Base-by-base conservation (phyloP, 2,113 vertebrate genomes). In the Lethenteron camtschaticum region DNA sequence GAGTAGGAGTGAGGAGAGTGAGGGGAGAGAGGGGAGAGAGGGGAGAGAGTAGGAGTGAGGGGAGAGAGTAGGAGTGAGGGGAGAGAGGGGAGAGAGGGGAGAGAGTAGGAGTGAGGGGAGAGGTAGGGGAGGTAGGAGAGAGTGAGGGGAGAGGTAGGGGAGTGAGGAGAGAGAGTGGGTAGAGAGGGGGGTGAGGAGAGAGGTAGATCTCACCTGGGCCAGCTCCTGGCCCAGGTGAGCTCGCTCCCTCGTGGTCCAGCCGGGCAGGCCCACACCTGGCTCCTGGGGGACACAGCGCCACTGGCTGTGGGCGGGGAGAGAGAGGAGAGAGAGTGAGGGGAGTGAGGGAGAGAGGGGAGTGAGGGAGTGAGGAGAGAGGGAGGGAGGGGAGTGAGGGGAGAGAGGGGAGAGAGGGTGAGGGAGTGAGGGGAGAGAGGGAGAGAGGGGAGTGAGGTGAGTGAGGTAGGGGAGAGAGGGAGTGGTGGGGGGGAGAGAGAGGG, bases 341-440 rank as follows among this genome's bases (percentile, higher is more conserved):
- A 55, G 10, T 11, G 8, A 41, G 63, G 55, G 24, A 10, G 14
- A 74, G 66, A 69, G 55, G 10, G 71, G 11, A 56, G 2, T 70
- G 24, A 68, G 56, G 72, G 11, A 56, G 9, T 70, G 11, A 4
- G 9, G 70, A 2, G 57, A 1, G 57, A 10, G 59, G 11, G 10
- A 57, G 10, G 20, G 13, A 8, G 14, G 58, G 57, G 68, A 60
- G 58, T 13, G 9, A 1, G 10, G 57, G n/a, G 3, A 20, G n/a
- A 1, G 1, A 41, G 58, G 2, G 18, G 18, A 2, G 18, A 2
- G 18, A 20, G 18, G 2, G 18, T 2, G 18, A 2, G 18, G 18
- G 2, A 2, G 2, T 2, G 18, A 2, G 2, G 18, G 18, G 18
- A 2, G 2, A 2, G 2, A 2, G 2, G 18, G 18, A 2, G 18